Evolutionary conservation across 2,797 vertebrate species (phyloP).

Genomic region (Antrozous pallidus): DNA sequence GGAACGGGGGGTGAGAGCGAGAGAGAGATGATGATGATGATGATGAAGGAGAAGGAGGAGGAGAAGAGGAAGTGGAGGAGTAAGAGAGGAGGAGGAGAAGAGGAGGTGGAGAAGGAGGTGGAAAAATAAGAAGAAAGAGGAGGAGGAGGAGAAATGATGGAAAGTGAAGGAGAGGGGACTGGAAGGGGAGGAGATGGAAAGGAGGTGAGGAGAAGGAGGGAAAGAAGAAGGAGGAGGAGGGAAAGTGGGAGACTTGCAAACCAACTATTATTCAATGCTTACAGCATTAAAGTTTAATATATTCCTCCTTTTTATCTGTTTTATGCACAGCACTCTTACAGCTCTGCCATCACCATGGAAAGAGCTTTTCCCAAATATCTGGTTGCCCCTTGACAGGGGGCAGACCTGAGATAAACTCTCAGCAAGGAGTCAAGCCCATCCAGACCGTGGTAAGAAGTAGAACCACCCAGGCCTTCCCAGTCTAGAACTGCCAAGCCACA

Average conservation of each 20-base stretch:
- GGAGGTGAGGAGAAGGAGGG: no score
- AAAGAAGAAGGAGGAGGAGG: accelerated
- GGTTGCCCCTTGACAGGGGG: not conserved
- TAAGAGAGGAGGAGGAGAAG: no score
- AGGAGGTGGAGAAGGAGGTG: no score
- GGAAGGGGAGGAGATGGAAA: no score
- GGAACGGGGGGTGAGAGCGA: no score
- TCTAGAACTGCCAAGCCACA: not conserved
- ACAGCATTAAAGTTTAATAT: not conserved
- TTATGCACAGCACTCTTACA: not conserved
- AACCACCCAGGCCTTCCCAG: not conserved
- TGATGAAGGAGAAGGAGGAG: no score
- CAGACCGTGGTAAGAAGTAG: not conserved
- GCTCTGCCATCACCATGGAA: not conserved
- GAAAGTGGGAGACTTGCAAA: no score
- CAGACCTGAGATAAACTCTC: not conserved
- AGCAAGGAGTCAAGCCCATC: not conserved
- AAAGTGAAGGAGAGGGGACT: no score
- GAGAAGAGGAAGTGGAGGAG: no score
- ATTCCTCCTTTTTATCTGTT: not conserved
- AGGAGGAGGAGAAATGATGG: no score
- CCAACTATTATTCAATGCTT: not conserved
- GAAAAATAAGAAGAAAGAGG: no score
- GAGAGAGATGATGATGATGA: no score
- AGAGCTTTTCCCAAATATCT: not conserved